Evolutionary conservation across 2,113 vertebrate species (phyloP), one percentile per base, ranked within the genome.

Genomic region (Dipodomys ordii): DNA sequence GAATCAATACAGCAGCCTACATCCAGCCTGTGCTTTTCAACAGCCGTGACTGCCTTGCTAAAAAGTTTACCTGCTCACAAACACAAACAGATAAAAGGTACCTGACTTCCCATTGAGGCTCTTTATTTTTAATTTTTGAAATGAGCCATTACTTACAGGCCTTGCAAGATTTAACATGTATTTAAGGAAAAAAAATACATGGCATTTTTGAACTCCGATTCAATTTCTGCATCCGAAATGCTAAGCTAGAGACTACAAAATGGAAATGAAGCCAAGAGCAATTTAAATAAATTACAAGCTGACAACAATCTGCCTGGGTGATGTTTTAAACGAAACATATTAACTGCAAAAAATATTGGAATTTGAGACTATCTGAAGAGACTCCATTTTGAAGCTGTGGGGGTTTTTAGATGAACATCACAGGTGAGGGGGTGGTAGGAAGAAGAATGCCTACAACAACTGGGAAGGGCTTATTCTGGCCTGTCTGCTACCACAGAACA

Each of bases 301-400:
- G 92, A 97, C 87, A 93, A 95, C 91, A 95, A 93, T 92, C 92
- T 92, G 86, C 93, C 83, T 93, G 65, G 74, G 83, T 95, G 95
- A 95, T 96, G 93, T 96, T 97, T 96, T 85, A 95, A 97, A 96
- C 73, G 95, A 98, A 98, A 97, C 74, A 93, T 95, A 94, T 94
- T 97, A 97, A 93, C 88, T 97, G 83, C 93, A 76, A 95, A 98
- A 98, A 97, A 97, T 97, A 97, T 97, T 96, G 94, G 74, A 72
- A 79, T 95, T 3, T 93, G 96, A 71, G 86, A 82, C 93, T 97
- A 97, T 46, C 77, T 97, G 68, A 88, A 87, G 93, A 98, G 95
- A 95, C 65, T 90, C 85, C 77, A 94, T 87, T 94, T 91, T 92
- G 94, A 95, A 72, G 94, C 81, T 90, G 76, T 85, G 46, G 25